Evolutionary conservation across 2,797 vertebrate genomes (phyloP), one percentile per base, ranked within the genome.

Genomic region (Yasuhikotakia modesta): DNA sequence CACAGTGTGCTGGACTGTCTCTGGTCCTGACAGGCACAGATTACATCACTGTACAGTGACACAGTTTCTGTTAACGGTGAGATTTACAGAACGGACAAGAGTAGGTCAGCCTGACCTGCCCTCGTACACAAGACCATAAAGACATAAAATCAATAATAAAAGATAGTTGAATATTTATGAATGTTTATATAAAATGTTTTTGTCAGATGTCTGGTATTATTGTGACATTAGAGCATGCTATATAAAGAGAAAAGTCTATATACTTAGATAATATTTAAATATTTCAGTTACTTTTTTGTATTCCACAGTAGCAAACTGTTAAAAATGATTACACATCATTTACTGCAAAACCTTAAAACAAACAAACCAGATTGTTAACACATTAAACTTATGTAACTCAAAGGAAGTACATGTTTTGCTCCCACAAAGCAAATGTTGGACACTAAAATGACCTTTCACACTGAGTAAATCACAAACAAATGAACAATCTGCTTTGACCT

Each of bases 361-460:
- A 76, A 68, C 57, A 27, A 50, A 50, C 10, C 19, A 10, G 13
- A 69, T 45, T 24, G 65, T 76, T 77, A 46, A 77, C 45, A 50
- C 27, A 63, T 69, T 77, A 50, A 70, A 52, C 66, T 52, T 11
- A 39, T 39, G 57, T 5, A 13, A 0, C 4, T 17, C 2, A 43
- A 27, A 35, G 57, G 48, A 75, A 75, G 64, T 43, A 17, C 50
- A 14, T 27, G 52, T 45, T 76, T 57, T 65, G 16, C 50, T 55
- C 4, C 19, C 2, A 53, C 14, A 17, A 11, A 17, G 61, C 52
- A 48, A 68, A 58, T 48, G 52, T 52, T 61, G 11, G 27, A 70
- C 66, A 70, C 55, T 16, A 52, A 57, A 52, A 32, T 39, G 45
- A 70, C 66, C 75, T 77, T 77, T 77, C 69, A 77, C 66, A 48